Percentiles rank a stretch among this genome's conserved stretches.
Conservation (phyloP, 2,888 invertebrate genomes). For the Steinernema hermaphroditum region DNA sequence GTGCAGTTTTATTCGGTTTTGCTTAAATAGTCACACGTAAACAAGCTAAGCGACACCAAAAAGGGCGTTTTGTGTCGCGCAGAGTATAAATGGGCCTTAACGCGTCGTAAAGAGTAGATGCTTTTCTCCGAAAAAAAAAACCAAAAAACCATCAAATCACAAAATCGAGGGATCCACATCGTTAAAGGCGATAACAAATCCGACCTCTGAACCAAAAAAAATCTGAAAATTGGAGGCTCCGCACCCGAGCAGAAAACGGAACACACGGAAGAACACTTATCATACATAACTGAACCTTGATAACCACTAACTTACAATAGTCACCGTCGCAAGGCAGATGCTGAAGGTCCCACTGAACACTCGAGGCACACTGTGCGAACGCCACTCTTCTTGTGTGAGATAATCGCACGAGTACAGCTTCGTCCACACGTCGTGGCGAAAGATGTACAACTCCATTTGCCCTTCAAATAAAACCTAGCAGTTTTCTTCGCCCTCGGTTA, state of each 20-base stretch:
- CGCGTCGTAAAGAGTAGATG: too few relatives aligned
- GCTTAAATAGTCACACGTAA: too few relatives aligned
- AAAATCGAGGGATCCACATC: background rate
- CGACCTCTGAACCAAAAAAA: background rate
- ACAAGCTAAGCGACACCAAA: too few relatives aligned
- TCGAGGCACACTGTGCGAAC: background rate
- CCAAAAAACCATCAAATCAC: too few relatives aligned
- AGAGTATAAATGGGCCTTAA: too few relatives aligned
- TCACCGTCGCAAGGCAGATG: background rate
- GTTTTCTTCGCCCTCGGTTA: too few relatives aligned
- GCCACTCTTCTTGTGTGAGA: background rate
- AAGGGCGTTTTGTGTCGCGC: too few relatives aligned
- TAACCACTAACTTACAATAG: background rate
- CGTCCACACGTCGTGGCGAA: background rate
- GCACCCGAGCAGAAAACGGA: background rate
- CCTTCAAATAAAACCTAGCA: too few relatives aligned
- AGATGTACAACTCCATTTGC: background rate
- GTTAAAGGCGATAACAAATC: background rate
- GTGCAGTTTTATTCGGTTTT: too few relatives aligned
- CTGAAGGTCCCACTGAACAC: background rate
- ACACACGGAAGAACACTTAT: background rate
- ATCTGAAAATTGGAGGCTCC: background rate
- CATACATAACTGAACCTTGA: background rate
- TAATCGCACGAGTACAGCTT: background rate
- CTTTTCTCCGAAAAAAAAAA: too few relatives aligned